phyloP scores from a whole-genome alignment of 2,888 invertebrate species.

The Campoletis raptor region DNA sequence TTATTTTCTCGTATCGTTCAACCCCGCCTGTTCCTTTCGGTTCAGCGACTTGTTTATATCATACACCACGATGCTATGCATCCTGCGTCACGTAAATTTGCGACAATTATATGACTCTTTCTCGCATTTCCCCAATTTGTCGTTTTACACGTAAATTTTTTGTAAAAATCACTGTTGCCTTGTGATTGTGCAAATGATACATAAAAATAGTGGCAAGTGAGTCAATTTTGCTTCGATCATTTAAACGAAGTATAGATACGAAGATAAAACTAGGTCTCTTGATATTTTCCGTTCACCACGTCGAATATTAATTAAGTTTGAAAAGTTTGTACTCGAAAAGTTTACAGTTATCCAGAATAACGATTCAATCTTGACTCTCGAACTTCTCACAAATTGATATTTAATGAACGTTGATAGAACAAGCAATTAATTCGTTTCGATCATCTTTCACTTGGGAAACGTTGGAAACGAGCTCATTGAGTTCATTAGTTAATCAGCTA shows the following conservation, averaged over 20 bases:
- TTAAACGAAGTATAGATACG: neutral
- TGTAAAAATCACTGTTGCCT: neutral
- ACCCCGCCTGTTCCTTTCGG: conserved; percentile 22
- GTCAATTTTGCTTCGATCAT: neutral
- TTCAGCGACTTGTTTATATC: conserved; percentile 45
- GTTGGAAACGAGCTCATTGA: neutral
- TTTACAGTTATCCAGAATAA: neutral
- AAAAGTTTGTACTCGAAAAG: neutral
- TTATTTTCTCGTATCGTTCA: conserved; percentile 61
- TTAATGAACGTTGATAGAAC: neutral
- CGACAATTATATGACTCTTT: conserved; percentile 14
- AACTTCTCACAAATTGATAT: neutral
- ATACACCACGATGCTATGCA: neutral
- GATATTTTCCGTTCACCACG: neutral
- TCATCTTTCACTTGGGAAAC: neutral
- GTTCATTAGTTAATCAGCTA: neutral
- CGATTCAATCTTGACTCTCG: neutral
- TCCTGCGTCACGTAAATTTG: neutral
- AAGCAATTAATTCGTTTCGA: neutral
- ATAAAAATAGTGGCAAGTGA: neutral
- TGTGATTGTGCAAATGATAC: neutral
- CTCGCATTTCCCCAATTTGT: neutral
- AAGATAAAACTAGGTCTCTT: neutral
- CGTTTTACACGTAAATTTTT: neutral
- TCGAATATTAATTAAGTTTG: neutral